Evolutionary conservation across 2,888 invertebrate species (phyloP).

Genomic region (Leptura quadrifasciata): DNA sequence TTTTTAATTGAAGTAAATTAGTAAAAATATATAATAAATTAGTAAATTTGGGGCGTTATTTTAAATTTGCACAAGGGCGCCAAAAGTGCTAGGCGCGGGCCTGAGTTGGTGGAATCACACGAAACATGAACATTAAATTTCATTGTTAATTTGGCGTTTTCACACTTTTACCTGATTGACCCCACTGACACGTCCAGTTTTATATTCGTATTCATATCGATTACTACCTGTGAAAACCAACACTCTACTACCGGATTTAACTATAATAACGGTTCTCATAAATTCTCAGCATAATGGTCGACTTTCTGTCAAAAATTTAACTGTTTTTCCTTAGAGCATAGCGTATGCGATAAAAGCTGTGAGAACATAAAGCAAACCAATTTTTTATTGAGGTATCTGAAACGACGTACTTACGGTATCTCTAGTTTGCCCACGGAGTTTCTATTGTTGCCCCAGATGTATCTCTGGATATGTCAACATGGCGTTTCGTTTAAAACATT

Average conservation of each 20-base stretch:
- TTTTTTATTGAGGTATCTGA: not conserved
- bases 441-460: not conserved
- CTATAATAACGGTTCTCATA: not conserved
- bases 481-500: not conserved
- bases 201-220: not conserved
- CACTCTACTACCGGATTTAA: not conserved
- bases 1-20: too few species aligned
- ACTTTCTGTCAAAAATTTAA: not conserved
- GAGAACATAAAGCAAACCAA: not conserved
- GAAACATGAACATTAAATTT: too few species aligned
- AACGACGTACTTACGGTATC: not conserved
- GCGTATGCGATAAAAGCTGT: not conserved
- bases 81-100: too few species aligned
- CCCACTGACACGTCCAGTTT: not conserved
- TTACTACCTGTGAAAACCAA: not conserved
- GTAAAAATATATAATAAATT: too few species aligned
- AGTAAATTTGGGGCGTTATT: too few species aligned
- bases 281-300: not conserved
- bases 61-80: too few species aligned
- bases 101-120: too few species aligned
- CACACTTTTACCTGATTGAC: not conserved
- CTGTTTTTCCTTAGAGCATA: not conserved
- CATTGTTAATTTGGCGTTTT: not conserved
- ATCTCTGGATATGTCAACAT: not conserved
- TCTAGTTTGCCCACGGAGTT: not conserved